Percentiles rank a stretch among this genome's conserved stretches.
Evolutionary conservation across 2,888 invertebrate genomes (phyloP).

Genomic region (Cosmia pyralina): DNA sequence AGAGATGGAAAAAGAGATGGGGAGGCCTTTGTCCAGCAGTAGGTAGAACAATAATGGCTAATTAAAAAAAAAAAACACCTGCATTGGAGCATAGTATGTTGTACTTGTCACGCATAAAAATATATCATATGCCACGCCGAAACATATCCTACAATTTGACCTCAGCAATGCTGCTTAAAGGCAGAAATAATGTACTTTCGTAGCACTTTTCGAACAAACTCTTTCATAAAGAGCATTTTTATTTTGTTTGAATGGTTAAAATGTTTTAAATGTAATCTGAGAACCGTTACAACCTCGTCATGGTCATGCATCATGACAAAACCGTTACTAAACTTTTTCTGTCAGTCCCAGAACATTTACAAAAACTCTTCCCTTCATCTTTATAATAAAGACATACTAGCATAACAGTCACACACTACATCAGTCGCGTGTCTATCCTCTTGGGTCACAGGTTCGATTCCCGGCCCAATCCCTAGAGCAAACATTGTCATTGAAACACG

Average conservation of each 20-base stretch:
- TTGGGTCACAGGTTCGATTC: slow-evolving; percentile 64
- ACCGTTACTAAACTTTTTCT: slow-evolving; percentile 11
- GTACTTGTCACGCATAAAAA: not conserved
- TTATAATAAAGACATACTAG: slow-evolving; percentile 53
- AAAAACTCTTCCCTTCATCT: slow-evolving; percentile 35
- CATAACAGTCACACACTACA: slow-evolving; percentile 50
- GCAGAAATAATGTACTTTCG: not conserved
- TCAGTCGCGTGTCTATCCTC: slow-evolving; percentile 65
- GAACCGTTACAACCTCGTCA: slow-evolving; percentile 20
- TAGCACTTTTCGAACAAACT: not conserved
- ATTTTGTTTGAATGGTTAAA: not conserved
- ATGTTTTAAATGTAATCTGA: not conserved
- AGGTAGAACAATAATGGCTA: no score
- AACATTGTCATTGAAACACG: slow-evolving; percentile 63
- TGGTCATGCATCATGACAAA: not conserved
- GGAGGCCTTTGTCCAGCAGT: no score
- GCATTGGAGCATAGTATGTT: not conserved
- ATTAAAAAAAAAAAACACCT: no score
- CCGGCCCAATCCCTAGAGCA: slow-evolving; percentile 62
- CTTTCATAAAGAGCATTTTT: not conserved
- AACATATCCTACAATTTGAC: no score
- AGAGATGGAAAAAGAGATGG: no score
- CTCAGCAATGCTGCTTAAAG: no score
- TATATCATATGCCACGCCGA: not conserved
- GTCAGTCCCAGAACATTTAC: slow-evolving; percentile 10